Base-by-base conservation (phyloP, 2,888 invertebrate species). In the Synergus laeviventris region DNA sequence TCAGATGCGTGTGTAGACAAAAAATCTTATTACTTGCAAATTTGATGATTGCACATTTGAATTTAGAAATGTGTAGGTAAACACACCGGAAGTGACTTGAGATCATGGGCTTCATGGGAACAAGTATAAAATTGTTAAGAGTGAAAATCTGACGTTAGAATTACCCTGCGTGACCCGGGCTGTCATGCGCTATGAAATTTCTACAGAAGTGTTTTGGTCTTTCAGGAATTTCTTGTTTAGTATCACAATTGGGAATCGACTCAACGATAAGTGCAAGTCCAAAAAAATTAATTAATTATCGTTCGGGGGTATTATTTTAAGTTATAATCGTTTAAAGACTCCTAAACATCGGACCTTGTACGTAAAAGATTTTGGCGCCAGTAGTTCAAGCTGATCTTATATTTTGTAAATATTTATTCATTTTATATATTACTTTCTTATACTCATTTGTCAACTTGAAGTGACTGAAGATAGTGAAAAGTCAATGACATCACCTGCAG, bases 101-200 rank as follows among this genome's bases (percentile, higher is more conserved):
- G 59, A 59, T 59, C 24, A 21, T 14, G 59, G 24, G 24, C 21
- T 21, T 56, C 2, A 21, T 42, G 42, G 56, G 4, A 18, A 21
- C 12, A 42, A 24, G 39, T 42, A 64, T 42, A 42, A 39, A 39
- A 42, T 64, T 11, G 62, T 38, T 21, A 7, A 21, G 21, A 64
- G 38, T 21, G 39, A 21, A n/a, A 36, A 16, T 70, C 9, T 49
- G 49, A 49, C 49, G 12, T 59, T 59, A 70, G 49, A 70, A n/a
- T 84, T 89, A 89, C 89, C 89, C 89, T 89, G 89, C 86, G 83
- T 86, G 89, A 89, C 87, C 89, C 89, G 89, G 89, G 85, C 87
- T 78, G 79, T 76, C 74, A 59, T 76, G 45, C 60, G 77, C 78
- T 74, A 79, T 73, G 66, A 24, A 21, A 59, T 73, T 75, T 75